Base-by-base conservation (phyloP, 2,888 invertebrate genomes). In the Ypsolopha scabrella region DNA sequence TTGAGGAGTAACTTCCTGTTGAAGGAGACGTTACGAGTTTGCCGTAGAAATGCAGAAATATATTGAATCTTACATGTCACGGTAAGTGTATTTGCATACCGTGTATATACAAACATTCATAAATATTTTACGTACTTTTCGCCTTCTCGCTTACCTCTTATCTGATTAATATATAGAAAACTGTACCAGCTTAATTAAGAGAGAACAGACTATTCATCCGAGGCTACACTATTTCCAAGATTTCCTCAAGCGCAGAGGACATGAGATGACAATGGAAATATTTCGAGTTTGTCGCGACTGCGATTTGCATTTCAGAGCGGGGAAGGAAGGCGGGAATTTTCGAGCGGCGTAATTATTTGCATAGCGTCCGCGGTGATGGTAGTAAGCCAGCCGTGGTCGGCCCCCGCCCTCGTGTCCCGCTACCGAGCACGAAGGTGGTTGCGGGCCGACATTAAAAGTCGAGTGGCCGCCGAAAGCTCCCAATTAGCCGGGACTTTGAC, bases 401-500 rank as follows among this genome's bases (percentile, higher is more conserved):
- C 24, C 45, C n/a, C n/a, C 33, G 45, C 45, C 10, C 10, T 38
- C 34, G 45, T 7, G 45, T 11, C n/a, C 33, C 33, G 33, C 48
- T 24, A 11, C 39, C 33, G 33, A 10, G n/a, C 6, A 7, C 10
- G 10, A 34, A 33, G 33, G 33, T 35, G 24, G 48, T n/a, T 47
- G 11, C 36, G 36, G 39, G 7, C 61, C 60, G 62, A 70, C 74
- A 73, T 80, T 75, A 78, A 75, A 78, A 80, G 70, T 80, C 70
- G 66, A 80, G 79, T 73, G 68, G 69, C 68, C 68, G 60, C 65
- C 74, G 72, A 82, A 82, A 57, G 51, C 53, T 54, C 47, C 79
- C 77, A 85, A 85, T 83, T 81, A 85, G 79, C 78, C 60, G 62
- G 71, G 76, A 80, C 76, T 81, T 80, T 75, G 75, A 75, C 68